A percentile compares a stretch with the other conserved stretches of the same genome.
Evolutionary conservation across 2,888 invertebrate genomes (phyloP).

Genomic region (Electrophaes corylata): DNA sequence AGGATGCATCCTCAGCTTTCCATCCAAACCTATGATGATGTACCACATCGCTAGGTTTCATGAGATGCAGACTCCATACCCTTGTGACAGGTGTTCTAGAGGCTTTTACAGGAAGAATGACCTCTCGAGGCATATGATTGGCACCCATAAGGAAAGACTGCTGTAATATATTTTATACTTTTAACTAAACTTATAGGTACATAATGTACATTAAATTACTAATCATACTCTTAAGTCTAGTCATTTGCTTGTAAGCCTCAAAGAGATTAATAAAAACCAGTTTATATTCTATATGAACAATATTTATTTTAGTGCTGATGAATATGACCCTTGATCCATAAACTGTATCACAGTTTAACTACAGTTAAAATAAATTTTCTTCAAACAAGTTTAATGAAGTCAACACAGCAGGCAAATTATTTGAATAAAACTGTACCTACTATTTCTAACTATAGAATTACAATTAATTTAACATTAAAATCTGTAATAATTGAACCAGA

Average conservation of each 20-base stretch:
- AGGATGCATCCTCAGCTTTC: constrained; percentile 63
- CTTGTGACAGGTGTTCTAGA: constrained; percentile 68
- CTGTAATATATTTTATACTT: constrained; percentile 16
- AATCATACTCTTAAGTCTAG: constrained; percentile 1
- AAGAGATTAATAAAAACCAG: constrained; percentile 33
- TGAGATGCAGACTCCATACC: constrained; percentile 60
- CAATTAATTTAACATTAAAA: constrained; percentile 31
- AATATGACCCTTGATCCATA: constrained; percentile 61
- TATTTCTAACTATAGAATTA: constrained; percentile 21
- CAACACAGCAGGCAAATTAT: constrained; percentile 25
- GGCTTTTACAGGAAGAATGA: constrained; percentile 76
- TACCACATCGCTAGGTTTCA: constrained; percentile 70
- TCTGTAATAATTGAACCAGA: constrained; percentile 37
- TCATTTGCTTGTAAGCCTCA: neutral
- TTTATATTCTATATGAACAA: constrained; percentile 54
- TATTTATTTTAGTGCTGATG: constrained; percentile 69
- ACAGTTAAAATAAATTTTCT: constrained; percentile 43
- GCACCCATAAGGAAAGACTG: constrained; percentile 68
- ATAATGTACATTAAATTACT: neutral
- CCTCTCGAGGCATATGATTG: constrained; percentile 68
- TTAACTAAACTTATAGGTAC: no score
- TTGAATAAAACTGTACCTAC: constrained; percentile 15
- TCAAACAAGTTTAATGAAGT: constrained; percentile 20
- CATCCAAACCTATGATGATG: constrained; percentile 66
- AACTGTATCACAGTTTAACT: constrained; percentile 66